phyloP scores from a whole-genome alignment of 1,140 invertebrate genomes.

The Microplitis demolitor region DNA sequence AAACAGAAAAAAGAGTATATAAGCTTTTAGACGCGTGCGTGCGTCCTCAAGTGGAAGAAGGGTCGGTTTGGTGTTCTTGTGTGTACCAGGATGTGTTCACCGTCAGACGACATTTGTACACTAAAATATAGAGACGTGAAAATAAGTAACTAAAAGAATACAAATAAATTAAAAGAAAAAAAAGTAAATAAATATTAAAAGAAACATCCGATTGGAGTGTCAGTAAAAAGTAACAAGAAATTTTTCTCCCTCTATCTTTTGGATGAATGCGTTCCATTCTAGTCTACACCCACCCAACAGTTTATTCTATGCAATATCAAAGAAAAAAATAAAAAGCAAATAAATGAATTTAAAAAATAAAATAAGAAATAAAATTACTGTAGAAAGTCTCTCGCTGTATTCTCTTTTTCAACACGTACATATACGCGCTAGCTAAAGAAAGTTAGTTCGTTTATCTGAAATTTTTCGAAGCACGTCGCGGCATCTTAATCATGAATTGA shows the following conservation, averaged over 20 bases:
- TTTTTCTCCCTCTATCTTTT: neutral
- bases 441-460: neutral
- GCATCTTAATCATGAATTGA: slow-evolving; percentile 7
- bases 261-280: neutral
- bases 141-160: neutral
- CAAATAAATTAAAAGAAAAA: neutral
- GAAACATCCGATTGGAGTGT: slow-evolving; percentile 13
- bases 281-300: too few species aligned
- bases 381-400: too few species aligned
- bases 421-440: neutral
- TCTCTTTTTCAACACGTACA: too few species aligned
- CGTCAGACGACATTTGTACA: neutral
- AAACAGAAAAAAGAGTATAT: neutral
- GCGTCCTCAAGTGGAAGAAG: slow-evolving; percentile 17
- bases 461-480: neutral
- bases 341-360: too few species aligned
- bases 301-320: too few species aligned
- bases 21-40: slow-evolving; percentile 25
- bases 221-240: neutral
- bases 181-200: neutral
- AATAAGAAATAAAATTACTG: too few species aligned
- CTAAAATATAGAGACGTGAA: neutral
- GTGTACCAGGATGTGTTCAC: slow-evolving; percentile 10
- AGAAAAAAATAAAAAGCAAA: too few species aligned
- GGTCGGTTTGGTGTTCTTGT: slow-evolving; percentile 3